phyloP scores from a whole-genome alignment of 1,140 invertebrate genomes.

The Conopomorpha cramerella region DNA sequence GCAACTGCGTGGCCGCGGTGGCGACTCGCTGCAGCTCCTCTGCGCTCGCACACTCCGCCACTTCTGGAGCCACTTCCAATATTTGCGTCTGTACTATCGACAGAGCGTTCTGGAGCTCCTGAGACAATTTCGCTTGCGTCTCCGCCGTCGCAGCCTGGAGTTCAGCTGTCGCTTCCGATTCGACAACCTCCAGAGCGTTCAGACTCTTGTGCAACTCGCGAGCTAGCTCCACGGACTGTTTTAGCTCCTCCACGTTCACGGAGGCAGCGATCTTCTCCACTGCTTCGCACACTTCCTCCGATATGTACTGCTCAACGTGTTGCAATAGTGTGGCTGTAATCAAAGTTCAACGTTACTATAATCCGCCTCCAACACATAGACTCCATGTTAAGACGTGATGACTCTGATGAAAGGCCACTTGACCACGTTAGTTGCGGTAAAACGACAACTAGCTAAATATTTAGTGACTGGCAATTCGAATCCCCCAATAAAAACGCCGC shows the following conservation, averaged over 20 bases:
- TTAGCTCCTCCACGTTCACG: constrained; percentile 7
- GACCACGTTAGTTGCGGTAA: no score
- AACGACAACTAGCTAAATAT: no score
- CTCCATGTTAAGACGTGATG: no score
- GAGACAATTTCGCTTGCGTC: background rate
- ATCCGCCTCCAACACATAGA: no score
- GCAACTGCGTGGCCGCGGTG: no score
- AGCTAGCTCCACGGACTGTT: constrained; percentile 10
- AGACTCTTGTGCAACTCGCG: no score
- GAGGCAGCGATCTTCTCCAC: constrained; percentile 8
- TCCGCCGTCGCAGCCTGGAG: no score
- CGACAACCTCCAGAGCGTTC: no score
- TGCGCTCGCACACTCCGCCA: background rate
- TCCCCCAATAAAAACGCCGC: no score
- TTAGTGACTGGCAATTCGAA: no score
- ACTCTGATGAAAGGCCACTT: no score
- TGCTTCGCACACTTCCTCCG: constrained; percentile 10
- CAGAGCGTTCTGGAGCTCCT: background rate
- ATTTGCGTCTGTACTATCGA: background rate
- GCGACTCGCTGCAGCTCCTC: background rate
- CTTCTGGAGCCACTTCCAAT: background rate
- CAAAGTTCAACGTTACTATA: no score
- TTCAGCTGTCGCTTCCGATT: background rate
- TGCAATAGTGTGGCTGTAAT: constrained; percentile 11
- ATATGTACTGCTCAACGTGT: constrained; percentile 17